Conservation (phyloP, 92 coral and sea anemone species). For the Actinernus sp. region DNA sequence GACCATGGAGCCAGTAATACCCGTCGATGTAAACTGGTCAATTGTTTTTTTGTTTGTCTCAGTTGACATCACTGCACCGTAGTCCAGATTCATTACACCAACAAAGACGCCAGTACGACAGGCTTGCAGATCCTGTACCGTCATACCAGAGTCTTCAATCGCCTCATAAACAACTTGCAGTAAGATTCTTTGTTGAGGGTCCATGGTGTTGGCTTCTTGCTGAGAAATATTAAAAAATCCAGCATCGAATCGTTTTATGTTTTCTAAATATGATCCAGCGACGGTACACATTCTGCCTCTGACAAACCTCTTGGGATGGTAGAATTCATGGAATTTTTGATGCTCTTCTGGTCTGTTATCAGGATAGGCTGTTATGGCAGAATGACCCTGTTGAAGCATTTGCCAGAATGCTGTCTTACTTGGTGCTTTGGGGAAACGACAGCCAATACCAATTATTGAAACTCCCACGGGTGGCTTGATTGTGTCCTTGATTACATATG, state of each 20-base stretch:
- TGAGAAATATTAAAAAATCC: slow-evolving; percentile 76
- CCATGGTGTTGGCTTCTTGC: slow-evolving; percentile 82
- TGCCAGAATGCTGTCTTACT: slow-evolving; percentile 65
- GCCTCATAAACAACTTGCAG: slow-evolving; percentile 86
- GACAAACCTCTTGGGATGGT: slow-evolving; percentile 74
- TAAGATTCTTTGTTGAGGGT: slow-evolving; percentile 82
- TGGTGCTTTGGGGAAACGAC: slow-evolving; percentile 77
- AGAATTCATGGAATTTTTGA: slow-evolving; percentile 32
- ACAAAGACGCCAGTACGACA: slow-evolving; percentile 83
- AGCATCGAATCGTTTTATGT: slow-evolving; percentile 74
- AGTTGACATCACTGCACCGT: slow-evolving; percentile 25
- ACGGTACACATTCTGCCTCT: slow-evolving; percentile 63
- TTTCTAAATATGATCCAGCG: slow-evolving; percentile 74
- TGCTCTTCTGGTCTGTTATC: slow-evolving; percentile 66
- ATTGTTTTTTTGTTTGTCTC: slow-evolving; percentile 43
- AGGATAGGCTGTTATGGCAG: slow-evolving; percentile 55
- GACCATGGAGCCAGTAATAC: slow-evolving; percentile 58
- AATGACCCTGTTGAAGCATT: slow-evolving; percentile 63
- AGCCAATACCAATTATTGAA: slow-evolving; percentile 78
- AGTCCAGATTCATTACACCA: slow-evolving; percentile 82
- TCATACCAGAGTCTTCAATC: slow-evolving; percentile 83
- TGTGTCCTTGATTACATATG: slow-evolving; percentile 1
- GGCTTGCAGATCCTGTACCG: slow-evolving; percentile 74
- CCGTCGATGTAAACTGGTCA: slow-evolving; percentile 83
- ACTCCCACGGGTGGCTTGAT: not conserved